Conservation (phyloP, 2,888 invertebrate genomes). For the Opisthograptis luteolata region DNA sequence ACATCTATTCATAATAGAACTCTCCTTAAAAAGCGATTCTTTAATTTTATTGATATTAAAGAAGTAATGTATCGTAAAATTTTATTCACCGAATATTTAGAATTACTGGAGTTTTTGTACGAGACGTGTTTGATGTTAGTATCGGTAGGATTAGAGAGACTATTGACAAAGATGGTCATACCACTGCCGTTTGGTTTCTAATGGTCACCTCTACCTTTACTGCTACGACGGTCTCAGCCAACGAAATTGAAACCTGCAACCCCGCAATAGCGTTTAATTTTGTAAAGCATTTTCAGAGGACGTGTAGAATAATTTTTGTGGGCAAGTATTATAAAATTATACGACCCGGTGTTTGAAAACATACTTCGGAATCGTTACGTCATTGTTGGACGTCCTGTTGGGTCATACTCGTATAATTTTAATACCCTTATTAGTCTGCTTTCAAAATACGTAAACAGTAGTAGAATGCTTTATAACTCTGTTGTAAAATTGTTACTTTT, state of each 20-base stretch:
- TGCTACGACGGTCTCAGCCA: background rate
- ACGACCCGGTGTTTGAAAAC: slow-evolving; percentile 72
- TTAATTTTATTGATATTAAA: slow-evolving; percentile 65
- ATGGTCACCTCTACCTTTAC: slow-evolving; percentile 28
- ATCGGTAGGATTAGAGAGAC: slow-evolving; percentile 58
- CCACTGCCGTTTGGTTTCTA: slow-evolving; percentile 44
- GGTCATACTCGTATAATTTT: slow-evolving; percentile 67
- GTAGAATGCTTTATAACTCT: slow-evolving; percentile 61
- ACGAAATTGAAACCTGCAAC: background rate
- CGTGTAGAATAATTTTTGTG: slow-evolving; percentile 46
- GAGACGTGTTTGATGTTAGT: slow-evolving; percentile 56
- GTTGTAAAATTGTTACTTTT: slow-evolving; percentile 58
- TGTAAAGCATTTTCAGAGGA: slow-evolving; percentile 11
- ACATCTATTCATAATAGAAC: slow-evolving; percentile 51
- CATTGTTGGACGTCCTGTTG: slow-evolving; percentile 64
- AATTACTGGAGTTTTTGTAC: slow-evolving; percentile 34
- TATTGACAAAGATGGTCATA: slow-evolving; percentile 55
- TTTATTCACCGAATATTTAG: slow-evolving; percentile 52
- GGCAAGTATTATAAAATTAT: slow-evolving; percentile 69
- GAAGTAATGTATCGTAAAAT: slow-evolving; percentile 62
- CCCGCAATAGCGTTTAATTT: slow-evolving; percentile 34
- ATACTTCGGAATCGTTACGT: slow-evolving; percentile 62
- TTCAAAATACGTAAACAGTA: slow-evolving; percentile 69
- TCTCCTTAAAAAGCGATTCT: slow-evolving; percentile 47
- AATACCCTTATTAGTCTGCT: slow-evolving; percentile 72